These are phyloP conservation scores for Phortica variegata DNA, from an alignment of 1,140 invertebrate genomes.

Conservation along the genomic window DNA sequence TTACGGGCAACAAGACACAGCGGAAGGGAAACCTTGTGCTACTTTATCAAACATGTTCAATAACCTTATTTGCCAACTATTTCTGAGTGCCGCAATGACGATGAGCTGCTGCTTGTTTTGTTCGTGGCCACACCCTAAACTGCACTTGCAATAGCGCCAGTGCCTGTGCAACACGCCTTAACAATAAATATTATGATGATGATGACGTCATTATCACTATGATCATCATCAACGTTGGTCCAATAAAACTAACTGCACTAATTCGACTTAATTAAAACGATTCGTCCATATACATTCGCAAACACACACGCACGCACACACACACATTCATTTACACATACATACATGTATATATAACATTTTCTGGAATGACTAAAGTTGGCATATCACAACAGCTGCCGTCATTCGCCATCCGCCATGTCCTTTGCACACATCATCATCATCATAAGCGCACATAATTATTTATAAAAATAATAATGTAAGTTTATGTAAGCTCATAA, in stretches of 20 bases:
- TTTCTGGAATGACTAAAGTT: background rate
- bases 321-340: background rate
- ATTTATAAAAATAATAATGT: constrained; percentile 55
- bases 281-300: background rate
- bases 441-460: constrained; percentile 33
- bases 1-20: too few relatives aligned
- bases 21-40: too few relatives aligned
- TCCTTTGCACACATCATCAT: constrained; percentile 27
- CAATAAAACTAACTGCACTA: constrained; percentile 31
- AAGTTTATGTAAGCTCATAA: constrained; percentile 54
- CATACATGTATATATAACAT: constrained; percentile 10
- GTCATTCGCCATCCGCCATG: background rate
- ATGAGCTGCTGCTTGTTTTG: too few relatives aligned
- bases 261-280: constrained; percentile 43
- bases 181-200: too few relatives aligned
- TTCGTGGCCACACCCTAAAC: too few relatives aligned
- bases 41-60: too few relatives aligned
- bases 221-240: constrained; percentile 10
- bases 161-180: too few relatives aligned
- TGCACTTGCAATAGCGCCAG: too few relatives aligned
- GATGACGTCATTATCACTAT: background rate
- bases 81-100: too few relatives aligned
- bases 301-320: background rate
- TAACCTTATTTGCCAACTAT: too few relatives aligned
- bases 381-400: background rate